Base-by-base conservation (phyloP, 2,797 vertebrate species). In the Rhincodon typus region DNA sequence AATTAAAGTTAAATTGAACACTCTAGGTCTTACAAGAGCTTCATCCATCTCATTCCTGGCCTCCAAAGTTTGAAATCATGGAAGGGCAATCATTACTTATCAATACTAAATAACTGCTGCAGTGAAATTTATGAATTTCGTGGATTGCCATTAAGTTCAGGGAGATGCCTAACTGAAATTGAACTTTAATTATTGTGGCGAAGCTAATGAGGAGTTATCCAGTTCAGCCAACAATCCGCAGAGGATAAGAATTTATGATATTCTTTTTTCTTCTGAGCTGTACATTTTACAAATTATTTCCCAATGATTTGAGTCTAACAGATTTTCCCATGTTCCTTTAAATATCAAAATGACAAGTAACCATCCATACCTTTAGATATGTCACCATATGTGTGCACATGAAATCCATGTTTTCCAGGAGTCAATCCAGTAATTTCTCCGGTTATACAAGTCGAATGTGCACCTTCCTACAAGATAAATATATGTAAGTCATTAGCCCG, bases 341-440 rank as follows among this genome's bases (percentile, higher is more conserved):
- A 90, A 38, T 19, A 91, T 38, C 21, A 38, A 93, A 6, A 84
- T 21, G 62, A n/a, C 25, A 95, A 72, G 46, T 46, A 94, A 94
- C 25, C 74, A 30, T 77, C 46, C 94, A 95, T 95, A 95, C 94
- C 94, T 3, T 95, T 57, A 21, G 94, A 77, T 74, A 95, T 74
- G 30, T 95, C 94, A n/a, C 94, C 94, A 95, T 50, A 95, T 15
- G 50, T 50, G 50, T 95, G 94, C 27, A 95, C 70, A 23, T 77
- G 94, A 21, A 95, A 19, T 13, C 94, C 94, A 95, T 95, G 94
- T 53, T 95, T 95, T 95, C 94, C 94, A 57, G 94, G 69, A 95
- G 94, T 74, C 94, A 95, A 74, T 53, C 94, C 94, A 3, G 15
- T 50, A 53, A 95, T 95, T 95, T 95, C 94, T 72, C 94, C 94